Conservation (phyloP, 2,888 invertebrate species). For the Poecilobothrus nobilitatus region DNA sequence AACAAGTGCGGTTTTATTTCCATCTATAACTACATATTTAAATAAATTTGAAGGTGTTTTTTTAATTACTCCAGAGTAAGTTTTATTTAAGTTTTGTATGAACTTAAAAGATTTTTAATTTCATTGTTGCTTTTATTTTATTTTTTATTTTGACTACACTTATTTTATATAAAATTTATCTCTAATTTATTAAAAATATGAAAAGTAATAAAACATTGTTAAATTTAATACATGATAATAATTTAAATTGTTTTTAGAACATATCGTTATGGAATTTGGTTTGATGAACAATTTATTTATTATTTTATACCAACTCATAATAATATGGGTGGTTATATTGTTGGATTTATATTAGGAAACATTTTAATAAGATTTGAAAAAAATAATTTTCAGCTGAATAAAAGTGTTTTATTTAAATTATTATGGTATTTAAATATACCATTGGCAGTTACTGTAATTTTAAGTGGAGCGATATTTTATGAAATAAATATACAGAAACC, state of each 20-base stretch:
- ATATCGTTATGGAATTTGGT: neutral
- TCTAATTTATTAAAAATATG: no score
- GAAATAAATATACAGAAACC: neutral
- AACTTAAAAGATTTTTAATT: no score
- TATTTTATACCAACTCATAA: constrained; percentile 36
- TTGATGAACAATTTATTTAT: constrained; percentile 29
- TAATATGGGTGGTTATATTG: constrained; percentile 37
- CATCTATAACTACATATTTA: neutral
- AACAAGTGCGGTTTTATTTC: neutral
- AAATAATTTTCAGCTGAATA: constrained; percentile 10
- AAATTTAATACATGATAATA: no score
- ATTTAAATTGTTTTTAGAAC: neutral
- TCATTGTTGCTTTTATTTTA: no score
- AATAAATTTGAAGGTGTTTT: neutral
- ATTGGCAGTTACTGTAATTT: neutral
- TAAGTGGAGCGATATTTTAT: neutral
- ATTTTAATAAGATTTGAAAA: constrained; percentile 28
- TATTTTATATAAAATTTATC: no score
- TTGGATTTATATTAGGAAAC: constrained; percentile 32
- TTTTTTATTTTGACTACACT: no score
- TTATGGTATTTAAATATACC: neutral
- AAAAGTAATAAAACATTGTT: no score
- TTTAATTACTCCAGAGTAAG: neutral
- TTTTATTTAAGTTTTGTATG: neutral
- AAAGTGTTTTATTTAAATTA: neutral